phyloP scores from a whole-genome alignment of 2,888 invertebrate genomes.

The Tenodera sinensis region DNA sequence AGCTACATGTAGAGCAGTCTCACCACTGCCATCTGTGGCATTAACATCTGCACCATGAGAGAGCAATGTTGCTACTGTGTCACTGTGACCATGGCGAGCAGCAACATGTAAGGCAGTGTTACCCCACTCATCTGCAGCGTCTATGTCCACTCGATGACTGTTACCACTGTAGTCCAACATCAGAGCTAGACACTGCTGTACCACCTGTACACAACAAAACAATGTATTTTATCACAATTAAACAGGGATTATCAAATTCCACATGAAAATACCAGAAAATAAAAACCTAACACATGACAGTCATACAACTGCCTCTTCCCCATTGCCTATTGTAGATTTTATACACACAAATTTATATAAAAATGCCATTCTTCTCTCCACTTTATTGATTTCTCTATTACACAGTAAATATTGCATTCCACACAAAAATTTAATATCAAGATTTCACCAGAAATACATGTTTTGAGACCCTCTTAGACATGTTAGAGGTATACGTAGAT shows the following conservation, averaged over 20 bases:
- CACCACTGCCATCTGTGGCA: slow-evolving; percentile 37
- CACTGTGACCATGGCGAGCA: not conserved
- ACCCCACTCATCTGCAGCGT: slow-evolving; percentile 3
- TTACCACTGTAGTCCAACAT: not conserved
- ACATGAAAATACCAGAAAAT: not conserved
- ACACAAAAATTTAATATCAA: too few relatives aligned
- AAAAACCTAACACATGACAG: too few relatives aligned
- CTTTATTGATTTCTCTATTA: too few relatives aligned
- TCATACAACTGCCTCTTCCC: too few relatives aligned
- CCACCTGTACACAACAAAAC: not conserved
- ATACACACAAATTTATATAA: too few relatives aligned
- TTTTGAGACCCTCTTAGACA: too few relatives aligned
- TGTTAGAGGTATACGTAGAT: too few relatives aligned
- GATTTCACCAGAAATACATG: too few relatives aligned
- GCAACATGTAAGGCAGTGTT: slow-evolving; percentile 1
- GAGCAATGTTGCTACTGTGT: not conserved
- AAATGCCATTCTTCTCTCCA: too few relatives aligned
- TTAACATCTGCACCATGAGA: slow-evolving; percentile 9
- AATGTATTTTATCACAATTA: not conserved
- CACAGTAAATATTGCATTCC: too few relatives aligned
- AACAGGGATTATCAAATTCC: not conserved
- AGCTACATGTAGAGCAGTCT: slow-evolving; percentile 51
- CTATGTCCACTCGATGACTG: not conserved
- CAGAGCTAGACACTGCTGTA: not conserved
- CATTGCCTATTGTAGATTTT: too few relatives aligned